phyloP scores from a whole-genome alignment of 2,113 vertebrate species.

The Lasiurus borealis region DNA sequence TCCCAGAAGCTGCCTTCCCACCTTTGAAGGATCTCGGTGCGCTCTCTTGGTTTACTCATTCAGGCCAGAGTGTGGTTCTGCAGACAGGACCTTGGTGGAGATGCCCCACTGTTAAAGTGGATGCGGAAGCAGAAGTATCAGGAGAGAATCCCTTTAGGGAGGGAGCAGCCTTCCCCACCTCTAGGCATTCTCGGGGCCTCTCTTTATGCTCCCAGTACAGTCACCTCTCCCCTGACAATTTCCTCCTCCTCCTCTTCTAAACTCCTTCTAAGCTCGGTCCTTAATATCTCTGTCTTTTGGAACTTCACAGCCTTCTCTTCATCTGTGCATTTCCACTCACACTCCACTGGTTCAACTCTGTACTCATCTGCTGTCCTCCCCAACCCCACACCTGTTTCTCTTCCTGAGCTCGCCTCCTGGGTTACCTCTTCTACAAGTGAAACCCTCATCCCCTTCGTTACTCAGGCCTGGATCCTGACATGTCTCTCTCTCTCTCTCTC shows the following conservation, averaged over 20 bases:
- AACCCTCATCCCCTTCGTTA: not conserved
- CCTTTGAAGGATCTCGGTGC: not conserved
- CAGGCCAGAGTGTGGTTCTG: not conserved
- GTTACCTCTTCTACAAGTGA: not conserved
- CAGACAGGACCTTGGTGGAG: not conserved
- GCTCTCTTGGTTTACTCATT: not conserved
- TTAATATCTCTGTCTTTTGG: not conserved
- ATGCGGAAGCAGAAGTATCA: not conserved
- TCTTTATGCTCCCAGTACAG: rapidly evolving
- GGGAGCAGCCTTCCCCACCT: not conserved
- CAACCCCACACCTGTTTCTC: not conserved
- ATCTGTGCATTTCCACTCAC: not conserved
- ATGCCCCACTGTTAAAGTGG: not conserved
- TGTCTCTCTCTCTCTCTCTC: not conserved
- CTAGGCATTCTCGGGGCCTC: not conserved
- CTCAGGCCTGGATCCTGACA: not conserved
- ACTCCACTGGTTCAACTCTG: not conserved
- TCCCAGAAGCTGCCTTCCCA: not conserved
- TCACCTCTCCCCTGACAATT: too few relatives aligned
- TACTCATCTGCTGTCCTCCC: not conserved
- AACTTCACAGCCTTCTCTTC: not conserved
- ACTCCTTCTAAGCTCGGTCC: not conserved
- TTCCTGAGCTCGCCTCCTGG: not conserved
- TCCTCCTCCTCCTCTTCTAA: not conserved
- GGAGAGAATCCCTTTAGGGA: too few relatives aligned